Conservation (phyloP, 2,113 vertebrate genomes). For the Protomyctophum bolini region DNA sequence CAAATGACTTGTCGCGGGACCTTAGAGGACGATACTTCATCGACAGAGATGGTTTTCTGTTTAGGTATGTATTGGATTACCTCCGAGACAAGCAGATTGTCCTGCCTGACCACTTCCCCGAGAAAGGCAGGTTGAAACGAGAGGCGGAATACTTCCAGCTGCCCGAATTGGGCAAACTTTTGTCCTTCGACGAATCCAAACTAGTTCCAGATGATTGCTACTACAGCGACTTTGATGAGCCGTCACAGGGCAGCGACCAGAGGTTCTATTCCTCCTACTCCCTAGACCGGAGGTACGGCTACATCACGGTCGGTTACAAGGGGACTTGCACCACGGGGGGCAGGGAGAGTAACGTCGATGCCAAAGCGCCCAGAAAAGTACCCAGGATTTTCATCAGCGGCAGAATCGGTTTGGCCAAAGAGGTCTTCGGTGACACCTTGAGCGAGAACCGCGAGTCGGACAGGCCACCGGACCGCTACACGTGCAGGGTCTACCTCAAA, state of each 20-base stretch:
- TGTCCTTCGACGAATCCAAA: conserved; percentile 87
- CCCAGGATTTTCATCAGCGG: conserved; percentile 96
- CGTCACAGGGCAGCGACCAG: conserved; percentile 89
- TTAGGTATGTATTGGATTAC: conserved; percentile 97
- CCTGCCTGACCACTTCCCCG: conserved; percentile 97
- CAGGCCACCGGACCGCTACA: conserved; percentile 91
- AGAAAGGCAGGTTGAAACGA: conserved; percentile 91
- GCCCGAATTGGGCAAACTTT: conserved; percentile 90
- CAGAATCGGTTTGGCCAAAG: conserved; percentile 92
- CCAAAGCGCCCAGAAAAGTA: conserved; percentile 86
- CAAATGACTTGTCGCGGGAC: conserved; percentile 92
- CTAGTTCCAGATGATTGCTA: conserved; percentile 87
- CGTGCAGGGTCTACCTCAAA: conserved; percentile 94
- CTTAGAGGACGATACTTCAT: conserved; percentile 96
- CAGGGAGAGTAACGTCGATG: conserved; percentile 87
- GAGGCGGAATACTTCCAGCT: conserved; percentile 98
- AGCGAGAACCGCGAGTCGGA: conserved; percentile 94
- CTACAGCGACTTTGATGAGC: conserved; percentile 91
- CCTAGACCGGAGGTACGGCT: conserved; percentile 89
- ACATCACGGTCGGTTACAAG: conserved; percentile 91
- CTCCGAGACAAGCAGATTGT: conserved; percentile 97
- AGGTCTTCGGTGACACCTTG: conserved; percentile 96
- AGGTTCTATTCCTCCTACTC: conserved; percentile 88
- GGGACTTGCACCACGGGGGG: conserved; percentile 83
- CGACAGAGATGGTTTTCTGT: conserved; percentile 96